These are phyloP conservation scores for Otus sunia DNA, from an alignment of 2,113 vertebrate species.

Conservation along the genomic window DNA sequence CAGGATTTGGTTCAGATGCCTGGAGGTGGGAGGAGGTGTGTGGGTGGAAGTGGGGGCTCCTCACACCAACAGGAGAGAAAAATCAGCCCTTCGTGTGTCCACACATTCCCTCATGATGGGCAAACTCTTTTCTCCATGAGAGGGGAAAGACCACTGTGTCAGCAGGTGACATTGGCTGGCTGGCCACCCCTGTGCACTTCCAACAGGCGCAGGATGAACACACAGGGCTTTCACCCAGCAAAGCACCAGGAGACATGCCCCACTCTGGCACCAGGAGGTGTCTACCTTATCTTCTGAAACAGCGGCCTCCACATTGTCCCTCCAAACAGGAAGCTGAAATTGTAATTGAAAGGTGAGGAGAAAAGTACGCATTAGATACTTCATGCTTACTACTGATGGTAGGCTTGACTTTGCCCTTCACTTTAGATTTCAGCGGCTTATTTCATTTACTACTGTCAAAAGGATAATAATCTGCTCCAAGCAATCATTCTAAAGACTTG, in stretches of 20 bases:
- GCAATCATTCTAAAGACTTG: not conserved
- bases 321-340: not conserved
- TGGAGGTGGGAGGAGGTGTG: not conserved
- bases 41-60: not conserved
- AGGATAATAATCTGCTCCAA: conserved; percentile 1
- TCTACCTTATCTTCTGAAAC: not conserved
- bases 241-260: fast-evolving
- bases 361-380: not conserved
- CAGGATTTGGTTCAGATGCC: not conserved
- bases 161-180: not conserved
- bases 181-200: not conserved
- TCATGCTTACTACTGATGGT: not conserved
- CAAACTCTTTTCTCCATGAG: fast-evolving
- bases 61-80: not conserved
- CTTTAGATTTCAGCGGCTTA: not conserved
- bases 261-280: fast-evolving
- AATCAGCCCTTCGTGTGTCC: not conserved
- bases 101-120: fast-evolving
- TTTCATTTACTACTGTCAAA: conserved; percentile 23
- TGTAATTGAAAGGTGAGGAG: not conserved
- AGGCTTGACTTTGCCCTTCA: not conserved
- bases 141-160: not conserved
- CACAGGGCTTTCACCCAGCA: fast-evolving
- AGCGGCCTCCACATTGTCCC: not conserved
- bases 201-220: fast-evolving